Base-by-base conservation (phyloP, 64 coral and sea anemone genomes). In the Actinia equina region DNA sequence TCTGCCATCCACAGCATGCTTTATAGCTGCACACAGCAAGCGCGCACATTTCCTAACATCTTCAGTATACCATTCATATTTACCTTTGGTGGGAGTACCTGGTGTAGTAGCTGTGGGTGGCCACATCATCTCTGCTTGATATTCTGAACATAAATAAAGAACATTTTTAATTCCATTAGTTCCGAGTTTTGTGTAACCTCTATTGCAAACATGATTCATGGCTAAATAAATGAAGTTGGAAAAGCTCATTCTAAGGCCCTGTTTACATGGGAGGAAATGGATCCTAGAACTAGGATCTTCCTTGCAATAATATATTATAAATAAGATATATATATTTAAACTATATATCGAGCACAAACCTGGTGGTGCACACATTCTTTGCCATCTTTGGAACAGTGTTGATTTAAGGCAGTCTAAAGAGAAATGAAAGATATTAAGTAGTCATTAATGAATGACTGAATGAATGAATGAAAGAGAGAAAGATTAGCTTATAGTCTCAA, bases 351-450 rank as follows among this genome's bases (percentile, higher is more conserved):
- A 49, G 46, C 46, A 49, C 46, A 49, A 49, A 49, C 96, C 96
- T 90, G 91, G 93, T 54, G 96, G 93, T 5, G 93, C 90, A 88
- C 88, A 98, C 96, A 98, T 94, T 65, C 93, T 89, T 86, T 97
- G 94, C 96, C 96, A 98, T 89, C 96, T 89, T 53, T 98, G 96
- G 59, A 98, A 98, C 9, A 98, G 86, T 19, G 96, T 98, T 63
- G 96, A 98, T 71, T 98, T 98, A 69, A 98, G 89, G 92, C 96
- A 98, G 77, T 98, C 96, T 98, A 77, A 53, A 86, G 51, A 90
- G 52, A 41, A 37, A 84, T 52, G 7, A 77, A 15, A 86, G 20
- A 30, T 42, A 14, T 0, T 41, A 2, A 74, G 69, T 74, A 5
- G 69, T 74, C 69, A 74, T 16, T 37, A 71, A n/a, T n/a, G n/a